These are phyloP conservation scores for Betta splendens DNA, from an alignment of 2,797 vertebrate species.

Conservation along the genomic window DNA sequence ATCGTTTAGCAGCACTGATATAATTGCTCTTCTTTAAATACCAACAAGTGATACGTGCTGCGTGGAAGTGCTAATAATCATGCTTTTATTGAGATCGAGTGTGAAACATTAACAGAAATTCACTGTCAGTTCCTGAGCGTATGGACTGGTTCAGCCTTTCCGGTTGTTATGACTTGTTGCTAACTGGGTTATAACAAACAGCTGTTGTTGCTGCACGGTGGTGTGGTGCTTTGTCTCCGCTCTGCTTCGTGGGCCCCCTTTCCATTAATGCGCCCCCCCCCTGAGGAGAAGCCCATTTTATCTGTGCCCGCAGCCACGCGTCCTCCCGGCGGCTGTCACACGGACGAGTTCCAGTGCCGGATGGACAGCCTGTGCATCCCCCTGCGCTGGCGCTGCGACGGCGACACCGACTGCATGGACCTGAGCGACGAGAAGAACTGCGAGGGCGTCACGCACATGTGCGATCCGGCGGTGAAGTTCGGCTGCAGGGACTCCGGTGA, in stretches of 20 bases:
- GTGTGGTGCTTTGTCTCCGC: constrained; percentile 12
- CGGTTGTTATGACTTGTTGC: constrained; percentile 32
- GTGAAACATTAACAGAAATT: constrained; percentile 12
- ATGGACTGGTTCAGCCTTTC: constrained; percentile 12
- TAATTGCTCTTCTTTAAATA: constrained; percentile 12
- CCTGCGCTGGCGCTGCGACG: constrained; percentile 94
- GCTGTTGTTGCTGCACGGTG: constrained; percentile 23
- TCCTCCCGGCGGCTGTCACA: constrained; percentile 93
- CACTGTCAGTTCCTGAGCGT: constrained; percentile 9
- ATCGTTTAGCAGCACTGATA: constrained; percentile 10
- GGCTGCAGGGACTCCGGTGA: constrained; percentile 95
- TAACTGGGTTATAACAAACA: constrained; percentile 15
- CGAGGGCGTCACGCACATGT: constrained; percentile 93
- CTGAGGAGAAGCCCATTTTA: constrained; percentile 4
- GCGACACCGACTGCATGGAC: constrained; percentile 97
- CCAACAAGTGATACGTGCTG: not conserved
- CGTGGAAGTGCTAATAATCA: constrained; percentile 4
- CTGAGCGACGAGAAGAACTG: constrained; percentile 97
- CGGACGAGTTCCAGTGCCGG: constrained; percentile 94
- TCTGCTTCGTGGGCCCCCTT: constrained; percentile 31
- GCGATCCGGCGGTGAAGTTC: constrained; percentile 95
- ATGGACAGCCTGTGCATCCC: constrained; percentile 96
- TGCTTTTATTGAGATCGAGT: constrained; percentile 7
- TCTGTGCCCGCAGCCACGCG: constrained; percentile 84
- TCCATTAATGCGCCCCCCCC: constrained; percentile 11